Base-by-base conservation (phyloP, 2,888 invertebrate species). In the Acanthopleura granulata region DNA sequence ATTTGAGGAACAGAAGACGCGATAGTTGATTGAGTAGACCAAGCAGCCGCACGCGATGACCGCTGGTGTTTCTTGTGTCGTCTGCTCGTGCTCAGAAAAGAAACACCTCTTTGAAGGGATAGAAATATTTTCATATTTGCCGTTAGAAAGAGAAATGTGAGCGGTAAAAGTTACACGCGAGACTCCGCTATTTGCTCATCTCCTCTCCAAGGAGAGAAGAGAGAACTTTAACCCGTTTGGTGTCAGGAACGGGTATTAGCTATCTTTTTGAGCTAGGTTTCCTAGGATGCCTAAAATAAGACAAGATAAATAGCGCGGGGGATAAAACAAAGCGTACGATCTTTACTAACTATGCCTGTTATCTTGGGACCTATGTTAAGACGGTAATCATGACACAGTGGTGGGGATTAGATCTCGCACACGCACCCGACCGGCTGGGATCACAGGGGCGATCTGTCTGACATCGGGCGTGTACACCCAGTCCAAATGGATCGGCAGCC, bases 121-220 rank as follows among this genome's bases (percentile, higher is more conserved):
- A 66, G 66, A 66, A 66, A 66, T 66, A 66, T 66, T 66, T 66
- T 66, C 66, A 66, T 66, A 66, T 66, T 66, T 66, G 66, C 66
- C 66, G 66, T 66, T 66, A 66, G 66, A 66, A 66, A 66, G 66
- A 66, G 66, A 66, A 66, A 66, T 27, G 66, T 25, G 29, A 66
- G 66, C 27, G 4, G 66, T 66, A 66, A 66, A 66, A 66, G 25
- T 66, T 66, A 66, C 66, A 66, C 66, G 29, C 66, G 66, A 25
- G 22, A 15, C 66, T 66, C 66, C 25, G 66, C 22, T 66, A 66
- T 66, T 66, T 66, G 29, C 29, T 27, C 66, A 66, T 66, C 66
- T 22, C 29, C 25, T 16, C 16, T 27, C 66, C 66, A 27, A 27
- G 66, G 66, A 66, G 25, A 66, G 16, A 27, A 22, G 22, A 22